Evolutionary conservation across 2,113 vertebrate genomes (phyloP).

Genomic region (Dendrocopos noguchii): DNA sequence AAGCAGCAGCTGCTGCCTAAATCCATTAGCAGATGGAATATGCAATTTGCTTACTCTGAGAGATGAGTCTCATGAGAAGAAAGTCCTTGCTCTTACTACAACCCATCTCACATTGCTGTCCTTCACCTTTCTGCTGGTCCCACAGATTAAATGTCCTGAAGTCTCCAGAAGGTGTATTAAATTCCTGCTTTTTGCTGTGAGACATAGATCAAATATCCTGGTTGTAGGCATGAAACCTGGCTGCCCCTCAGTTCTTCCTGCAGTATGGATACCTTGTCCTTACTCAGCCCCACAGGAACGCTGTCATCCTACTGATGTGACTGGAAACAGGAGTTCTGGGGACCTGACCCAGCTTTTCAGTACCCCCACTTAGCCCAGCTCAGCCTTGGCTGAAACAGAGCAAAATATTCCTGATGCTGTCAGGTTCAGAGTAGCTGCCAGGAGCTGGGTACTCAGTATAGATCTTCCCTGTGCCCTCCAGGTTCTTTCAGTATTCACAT

Average conservation of each 20-base stretch:
- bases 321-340: neutral
- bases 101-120: neutral
- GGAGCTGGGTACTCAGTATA: neutral
- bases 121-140: slow-evolving; percentile 18
- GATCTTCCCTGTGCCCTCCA: neutral
- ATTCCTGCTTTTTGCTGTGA: slow-evolving; percentile 39
- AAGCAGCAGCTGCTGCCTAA: neutral
- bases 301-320: neutral
- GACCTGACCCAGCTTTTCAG: neutral
- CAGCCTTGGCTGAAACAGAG: neutral
- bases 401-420: neutral
- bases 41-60: neutral
- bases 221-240: neutral
- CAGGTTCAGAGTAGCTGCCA: neutral
- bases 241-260: neutral
- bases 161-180: slow-evolving; percentile 31
- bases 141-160: slow-evolving; percentile 19
- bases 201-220: slow-evolving; percentile 31
- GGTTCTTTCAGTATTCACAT: neutral
- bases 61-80: neutral
- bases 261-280: neutral
- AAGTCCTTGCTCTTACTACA: neutral
- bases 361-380: neutral
- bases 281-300: neutral
- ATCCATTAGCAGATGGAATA: neutral